Evolutionary conservation across 2,888 invertebrate species (phyloP).

Genomic region (Harmothoe impar): DNA sequence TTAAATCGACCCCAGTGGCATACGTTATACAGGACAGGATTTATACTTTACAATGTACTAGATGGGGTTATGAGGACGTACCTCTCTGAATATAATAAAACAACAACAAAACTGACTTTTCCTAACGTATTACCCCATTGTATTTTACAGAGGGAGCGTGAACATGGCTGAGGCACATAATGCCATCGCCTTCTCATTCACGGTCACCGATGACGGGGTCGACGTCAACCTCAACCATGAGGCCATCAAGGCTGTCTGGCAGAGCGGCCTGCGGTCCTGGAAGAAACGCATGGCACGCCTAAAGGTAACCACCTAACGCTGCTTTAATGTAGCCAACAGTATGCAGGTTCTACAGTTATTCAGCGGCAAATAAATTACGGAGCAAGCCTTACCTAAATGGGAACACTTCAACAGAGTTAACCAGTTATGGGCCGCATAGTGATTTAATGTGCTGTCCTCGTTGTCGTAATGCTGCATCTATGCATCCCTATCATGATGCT

Average conservation of each 20-base stretch:
- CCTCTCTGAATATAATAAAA: no score
- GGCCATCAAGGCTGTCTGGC: slow-evolving; percentile 96
- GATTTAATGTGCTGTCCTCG: no score
- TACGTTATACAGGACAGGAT: no score
- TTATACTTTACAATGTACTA: no score
- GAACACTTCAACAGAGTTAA: no score
- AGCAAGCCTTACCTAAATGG: neutral
- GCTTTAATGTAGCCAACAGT: neutral
- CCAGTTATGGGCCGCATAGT: no score
- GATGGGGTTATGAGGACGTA: no score
- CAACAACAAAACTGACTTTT: no score
- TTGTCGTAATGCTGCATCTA: no score
- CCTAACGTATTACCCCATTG: neutral
- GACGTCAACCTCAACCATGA: slow-evolving; percentile 98
- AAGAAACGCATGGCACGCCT: slow-evolving; percentile 95
- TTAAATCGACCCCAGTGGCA: no score
- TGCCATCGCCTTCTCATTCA: slow-evolving; percentile 98
- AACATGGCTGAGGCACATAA: slow-evolving; percentile 98
- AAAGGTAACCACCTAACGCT: slow-evolving; percentile 87
- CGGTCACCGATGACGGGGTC: slow-evolving; percentile 98
- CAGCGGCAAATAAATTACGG: neutral
- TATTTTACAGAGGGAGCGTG: slow-evolving; percentile 27
- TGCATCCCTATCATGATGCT: no score
- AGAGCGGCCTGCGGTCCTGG: slow-evolving; percentile 97
- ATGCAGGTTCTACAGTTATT: no score